phyloP scores from a whole-genome alignment of 2,797 vertebrate species.

The Rhynchonycteris naso region DNA sequence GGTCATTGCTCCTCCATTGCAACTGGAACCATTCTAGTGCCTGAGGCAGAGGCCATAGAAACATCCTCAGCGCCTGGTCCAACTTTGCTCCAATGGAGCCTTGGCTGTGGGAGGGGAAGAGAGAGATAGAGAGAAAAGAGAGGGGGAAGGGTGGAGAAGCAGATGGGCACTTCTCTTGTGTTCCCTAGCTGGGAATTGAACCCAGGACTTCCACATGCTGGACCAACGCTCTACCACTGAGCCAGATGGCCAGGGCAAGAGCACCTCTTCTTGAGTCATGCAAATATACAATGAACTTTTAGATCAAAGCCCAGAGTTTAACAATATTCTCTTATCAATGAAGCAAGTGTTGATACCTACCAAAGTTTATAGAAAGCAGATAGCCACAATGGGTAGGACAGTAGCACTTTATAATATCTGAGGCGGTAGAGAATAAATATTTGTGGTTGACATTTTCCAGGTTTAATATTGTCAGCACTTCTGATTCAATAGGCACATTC shows the following conservation, averaged over 20 bases:
- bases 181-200: too few relatives aligned
- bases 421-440: not conserved
- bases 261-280: not conserved
- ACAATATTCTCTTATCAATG: not conserved
- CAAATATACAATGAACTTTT: not conserved
- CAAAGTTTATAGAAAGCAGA: constrained; percentile 17
- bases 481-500: not conserved
- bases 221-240: too few relatives aligned
- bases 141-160: too few relatives aligned
- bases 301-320: not conserved
- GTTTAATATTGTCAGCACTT: constrained; percentile 10
- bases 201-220: too few relatives aligned
- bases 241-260: not conserved
- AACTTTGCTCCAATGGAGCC: too few relatives aligned
- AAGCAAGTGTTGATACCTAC: not conserved
- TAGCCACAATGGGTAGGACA: not conserved
- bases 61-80: too few relatives aligned
- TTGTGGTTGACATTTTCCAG: not conserved
- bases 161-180: too few relatives aligned
- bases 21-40: too few relatives aligned
- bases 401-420: not conserved
- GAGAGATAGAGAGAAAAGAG: too few relatives aligned
- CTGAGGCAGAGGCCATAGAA: too few relatives aligned
- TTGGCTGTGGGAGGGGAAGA: too few relatives aligned
- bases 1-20: too few relatives aligned